Conservation (phyloP, 2,888 invertebrate genomes). For the Ichneumoninae sp. region DNA sequence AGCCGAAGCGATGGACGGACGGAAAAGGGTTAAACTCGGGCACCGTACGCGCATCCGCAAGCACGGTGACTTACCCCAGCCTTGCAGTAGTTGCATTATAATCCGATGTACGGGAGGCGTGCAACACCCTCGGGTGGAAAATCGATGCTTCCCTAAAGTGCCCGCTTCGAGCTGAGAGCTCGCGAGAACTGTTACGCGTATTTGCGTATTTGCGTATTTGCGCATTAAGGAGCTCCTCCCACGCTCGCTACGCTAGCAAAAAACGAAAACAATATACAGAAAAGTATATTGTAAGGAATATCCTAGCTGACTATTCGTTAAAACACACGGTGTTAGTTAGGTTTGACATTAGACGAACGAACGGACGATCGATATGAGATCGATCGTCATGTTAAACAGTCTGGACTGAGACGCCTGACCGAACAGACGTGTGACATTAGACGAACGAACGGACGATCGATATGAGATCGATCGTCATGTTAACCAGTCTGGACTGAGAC, state of each 20-base stretch:
- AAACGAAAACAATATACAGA: no score
- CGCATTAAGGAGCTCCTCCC: background rate
- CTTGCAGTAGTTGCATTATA: slow-evolving; percentile 25
- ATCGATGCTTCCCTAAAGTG: slow-evolving; percentile 50
- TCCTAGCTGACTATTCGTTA: no score
- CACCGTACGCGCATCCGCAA: background rate
- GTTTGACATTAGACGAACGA: no score
- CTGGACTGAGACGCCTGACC: no score
- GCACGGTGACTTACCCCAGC: background rate
- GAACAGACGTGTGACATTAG: no score
- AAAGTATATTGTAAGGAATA: no score
- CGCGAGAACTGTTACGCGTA: slow-evolving; percentile 31
- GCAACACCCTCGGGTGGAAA: slow-evolving; percentile 42
- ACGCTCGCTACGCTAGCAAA: background rate
- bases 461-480: no score
- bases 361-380: no score
- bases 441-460: no score
- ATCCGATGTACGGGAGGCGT: slow-evolving; percentile 16
- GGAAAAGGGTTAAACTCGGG: background rate
- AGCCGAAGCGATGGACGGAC: background rate
- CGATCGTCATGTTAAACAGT: no score
- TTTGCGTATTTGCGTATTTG: background rate
- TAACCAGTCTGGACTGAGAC: no score
- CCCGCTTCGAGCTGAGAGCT: slow-evolving; percentile 2
- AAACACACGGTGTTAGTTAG: no score